These are phyloP conservation scores for Phataginus tricuspis DNA, from an alignment of 2,797 vertebrate genomes.

Conservation along the genomic window DNA sequence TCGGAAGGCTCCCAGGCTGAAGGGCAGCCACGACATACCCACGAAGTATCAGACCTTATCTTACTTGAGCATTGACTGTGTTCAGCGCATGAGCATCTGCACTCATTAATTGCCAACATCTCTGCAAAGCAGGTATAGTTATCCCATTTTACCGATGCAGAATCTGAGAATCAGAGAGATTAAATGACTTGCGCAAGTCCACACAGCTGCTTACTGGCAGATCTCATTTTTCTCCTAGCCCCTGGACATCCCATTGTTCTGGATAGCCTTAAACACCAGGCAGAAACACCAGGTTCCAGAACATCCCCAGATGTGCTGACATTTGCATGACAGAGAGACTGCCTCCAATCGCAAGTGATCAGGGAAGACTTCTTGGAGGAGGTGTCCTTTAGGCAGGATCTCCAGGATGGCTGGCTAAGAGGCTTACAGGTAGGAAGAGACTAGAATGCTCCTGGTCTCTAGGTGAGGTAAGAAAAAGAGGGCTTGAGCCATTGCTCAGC, in stretches of 20 bases:
- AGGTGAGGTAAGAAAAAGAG: background rate
- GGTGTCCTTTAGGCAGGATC: background rate
- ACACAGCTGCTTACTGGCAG: background rate
- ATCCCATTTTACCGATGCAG: background rate
- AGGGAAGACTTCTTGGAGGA: background rate
- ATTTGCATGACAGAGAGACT: background rate
- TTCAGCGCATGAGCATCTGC: background rate
- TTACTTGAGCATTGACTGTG: background rate
- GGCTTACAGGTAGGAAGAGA: background rate
- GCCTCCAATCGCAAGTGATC: background rate
- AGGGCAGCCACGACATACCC: background rate
- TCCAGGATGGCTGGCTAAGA: background rate
- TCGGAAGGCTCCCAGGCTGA: background rate
- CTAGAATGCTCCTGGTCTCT: background rate
- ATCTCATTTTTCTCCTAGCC: background rate
- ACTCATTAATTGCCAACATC: background rate
- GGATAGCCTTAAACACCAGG: background rate
- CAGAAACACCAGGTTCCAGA: background rate
- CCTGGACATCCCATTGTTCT: background rate
- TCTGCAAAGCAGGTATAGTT: background rate
- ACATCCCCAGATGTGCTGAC: background rate
- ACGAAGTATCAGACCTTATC: background rate
- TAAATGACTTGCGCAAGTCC: background rate
- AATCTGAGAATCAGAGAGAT: background rate
- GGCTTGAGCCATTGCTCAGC: background rate